Conservation (phyloP, 2,888 invertebrate genomes). For the Caenorhabditis zanzibari region DNA sequence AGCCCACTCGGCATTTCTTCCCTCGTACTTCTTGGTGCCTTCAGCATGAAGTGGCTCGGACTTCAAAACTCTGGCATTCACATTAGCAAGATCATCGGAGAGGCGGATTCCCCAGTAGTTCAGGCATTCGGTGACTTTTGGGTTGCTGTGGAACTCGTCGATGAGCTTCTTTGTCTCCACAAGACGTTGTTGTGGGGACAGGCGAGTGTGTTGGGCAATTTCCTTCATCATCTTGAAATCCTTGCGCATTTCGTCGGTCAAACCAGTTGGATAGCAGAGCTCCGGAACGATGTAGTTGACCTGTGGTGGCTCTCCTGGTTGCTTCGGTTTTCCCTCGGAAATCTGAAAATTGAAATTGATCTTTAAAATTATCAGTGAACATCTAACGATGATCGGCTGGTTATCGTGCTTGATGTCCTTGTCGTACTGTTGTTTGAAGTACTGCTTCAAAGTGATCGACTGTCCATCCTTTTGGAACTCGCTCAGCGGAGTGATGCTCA, state of each 20-base stretch:
- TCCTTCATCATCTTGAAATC: conserved; percentile 90
- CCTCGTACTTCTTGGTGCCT: conserved; percentile 48
- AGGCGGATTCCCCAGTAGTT: conserved; percentile 90
- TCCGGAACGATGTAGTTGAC: conserved; percentile 89
- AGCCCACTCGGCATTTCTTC: conserved; percentile 73
- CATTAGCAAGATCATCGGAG: conserved; percentile 75
- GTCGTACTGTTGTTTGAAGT: conserved; percentile 90
- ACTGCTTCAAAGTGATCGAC: conserved; percentile 86
- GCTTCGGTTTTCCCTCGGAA: conserved; percentile 77
- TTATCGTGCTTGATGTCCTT: conserved; percentile 88
- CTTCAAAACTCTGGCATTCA: conserved; percentile 80
- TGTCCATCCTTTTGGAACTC: conserved; percentile 86
- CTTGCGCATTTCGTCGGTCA: conserved; percentile 90
- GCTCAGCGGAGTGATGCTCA: conserved; percentile 88
- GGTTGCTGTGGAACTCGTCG: conserved; percentile 83
- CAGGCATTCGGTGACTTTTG: conserved; percentile 86
- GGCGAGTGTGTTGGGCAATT: conserved; percentile 89
- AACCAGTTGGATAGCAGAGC: conserved; percentile 91
- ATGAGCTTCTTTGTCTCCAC: conserved; percentile 87
- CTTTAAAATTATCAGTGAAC: too few species aligned
- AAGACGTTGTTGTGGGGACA: conserved; percentile 89
- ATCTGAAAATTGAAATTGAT: conserved; percentile 57
- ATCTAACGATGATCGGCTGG: conserved; percentile 84
- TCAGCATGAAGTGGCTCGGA: conserved; percentile 86
- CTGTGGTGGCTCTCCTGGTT: conserved; percentile 76